Conservation (phyloP, 1,140 invertebrate species). For the Lanistes nyassanus region DNA sequence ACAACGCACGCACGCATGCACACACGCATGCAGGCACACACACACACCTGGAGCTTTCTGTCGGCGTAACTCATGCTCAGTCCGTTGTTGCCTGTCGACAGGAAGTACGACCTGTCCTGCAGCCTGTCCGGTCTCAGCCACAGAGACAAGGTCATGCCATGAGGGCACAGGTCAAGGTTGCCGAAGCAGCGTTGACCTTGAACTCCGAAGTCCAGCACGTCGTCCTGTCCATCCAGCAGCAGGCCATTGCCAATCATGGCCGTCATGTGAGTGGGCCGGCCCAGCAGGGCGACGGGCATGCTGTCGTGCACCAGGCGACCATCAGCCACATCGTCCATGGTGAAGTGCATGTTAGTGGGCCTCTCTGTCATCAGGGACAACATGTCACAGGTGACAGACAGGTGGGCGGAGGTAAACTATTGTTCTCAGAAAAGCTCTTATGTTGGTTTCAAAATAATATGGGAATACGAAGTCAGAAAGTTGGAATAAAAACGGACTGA, state of each 20-base stretch:
- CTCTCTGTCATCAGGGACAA: constrained; percentile 25
- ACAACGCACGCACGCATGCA: background rate
- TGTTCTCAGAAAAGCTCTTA: too few relatives aligned
- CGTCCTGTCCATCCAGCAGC: constrained; percentile 45
- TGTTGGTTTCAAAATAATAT: too few relatives aligned
- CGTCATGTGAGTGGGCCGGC: constrained; percentile 38
- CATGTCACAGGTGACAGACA: too few relatives aligned
- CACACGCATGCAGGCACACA: background rate
- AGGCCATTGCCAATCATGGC: constrained; percentile 57
- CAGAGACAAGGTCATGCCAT: constrained; percentile 52
- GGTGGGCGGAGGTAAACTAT: too few relatives aligned
- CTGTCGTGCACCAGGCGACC: constrained; percentile 44
- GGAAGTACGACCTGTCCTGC: constrained; percentile 43
- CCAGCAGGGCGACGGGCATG: constrained; percentile 42
- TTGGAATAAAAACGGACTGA: too few relatives aligned
- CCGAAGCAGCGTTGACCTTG: constrained; percentile 52
- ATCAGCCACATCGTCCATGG: constrained; percentile 40
- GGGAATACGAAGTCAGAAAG: too few relatives aligned
- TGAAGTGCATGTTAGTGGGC: constrained; percentile 44
- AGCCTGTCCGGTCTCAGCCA: constrained; percentile 54
- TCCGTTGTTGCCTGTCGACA: constrained; percentile 62
- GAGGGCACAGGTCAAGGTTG: constrained; percentile 58
- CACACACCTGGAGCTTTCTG: constrained; percentile 30
- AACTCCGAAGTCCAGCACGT: constrained; percentile 55
- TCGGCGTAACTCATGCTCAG: constrained; percentile 41